phyloP scores from a whole-genome alignment of 1,140 invertebrate species.

The Oncopodura yosiiana region DNA sequence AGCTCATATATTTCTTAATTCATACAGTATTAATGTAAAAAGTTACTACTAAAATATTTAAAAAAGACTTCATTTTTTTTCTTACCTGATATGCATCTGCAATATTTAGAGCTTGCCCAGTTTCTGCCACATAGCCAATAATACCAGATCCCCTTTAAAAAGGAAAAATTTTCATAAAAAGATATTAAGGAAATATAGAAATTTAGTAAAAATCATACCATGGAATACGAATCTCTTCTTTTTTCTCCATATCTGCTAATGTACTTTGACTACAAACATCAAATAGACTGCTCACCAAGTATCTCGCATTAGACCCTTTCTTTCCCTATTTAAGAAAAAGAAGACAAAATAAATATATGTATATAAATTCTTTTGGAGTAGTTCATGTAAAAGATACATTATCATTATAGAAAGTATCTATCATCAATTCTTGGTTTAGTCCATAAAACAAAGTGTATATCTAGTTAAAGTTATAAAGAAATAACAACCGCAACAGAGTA shows the following conservation, averaged over 20 bases:
- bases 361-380: background rate
- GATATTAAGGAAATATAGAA: background rate
- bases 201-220: conserved; percentile 56
- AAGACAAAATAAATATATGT: background rate
- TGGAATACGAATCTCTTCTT: conserved; percentile 82
- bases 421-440: no score
- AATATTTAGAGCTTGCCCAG: conserved; percentile 84
- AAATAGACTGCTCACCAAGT: conserved; percentile 83
- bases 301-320: conserved; percentile 43
- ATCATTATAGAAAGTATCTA: no score
- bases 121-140: conserved; percentile 85
- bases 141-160: conserved; percentile 72
- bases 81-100: conserved; percentile 87
- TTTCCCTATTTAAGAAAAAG: conserved; percentile 37
- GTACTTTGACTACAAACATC: conserved; percentile 85
- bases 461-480: no score
- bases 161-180: conserved; percentile 35
- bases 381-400: no score
- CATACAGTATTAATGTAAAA: background rate
- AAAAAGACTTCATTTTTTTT: no score
- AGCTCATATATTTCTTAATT: background rate
- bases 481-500: no score
- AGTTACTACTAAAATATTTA: background rate
- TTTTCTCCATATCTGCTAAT: conserved; percentile 78
- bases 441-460: no score